Evolutionary conservation across 2,888 invertebrate species (phyloP).

Genomic region (Desoria tigrina): DNA sequence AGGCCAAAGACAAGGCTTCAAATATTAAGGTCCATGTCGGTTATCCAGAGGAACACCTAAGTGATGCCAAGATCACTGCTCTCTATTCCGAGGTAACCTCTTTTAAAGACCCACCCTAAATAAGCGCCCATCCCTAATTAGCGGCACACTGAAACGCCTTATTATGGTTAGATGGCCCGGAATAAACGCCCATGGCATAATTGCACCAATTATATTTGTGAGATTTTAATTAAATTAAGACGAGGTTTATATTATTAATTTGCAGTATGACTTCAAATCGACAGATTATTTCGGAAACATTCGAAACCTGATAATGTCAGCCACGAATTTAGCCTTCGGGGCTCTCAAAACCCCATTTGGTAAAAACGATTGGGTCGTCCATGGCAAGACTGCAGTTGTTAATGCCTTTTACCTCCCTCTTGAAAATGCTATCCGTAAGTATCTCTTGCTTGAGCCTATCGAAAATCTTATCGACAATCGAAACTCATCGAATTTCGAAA

Average conservation of each 20-base stretch:
- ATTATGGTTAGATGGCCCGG: no score
- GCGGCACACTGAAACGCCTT: no score
- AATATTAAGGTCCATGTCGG: slow-evolving; percentile 57
- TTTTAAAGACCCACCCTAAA: neutral
- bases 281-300: slow-evolving; percentile 54
- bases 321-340: slow-evolving; percentile 53
- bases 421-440: slow-evolving; percentile 54
- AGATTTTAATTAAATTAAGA: no score
- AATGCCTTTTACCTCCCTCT: slow-evolving; percentile 55
- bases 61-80: slow-evolving; percentile 55
- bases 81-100: slow-evolving; percentile 51
- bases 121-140: neutral
- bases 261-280: slow-evolving; percentile 50
- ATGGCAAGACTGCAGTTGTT: slow-evolving; percentile 54
- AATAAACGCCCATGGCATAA: no score
- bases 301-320: slow-evolving; percentile 51
- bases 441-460: neutral
- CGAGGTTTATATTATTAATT: no score
- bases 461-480: no score
- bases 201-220: no score
- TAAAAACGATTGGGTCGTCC: slow-evolving; percentile 51
- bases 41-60: slow-evolving; percentile 57
- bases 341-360: slow-evolving; percentile 50
- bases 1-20: slow-evolving; percentile 54
- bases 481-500: neutral